These are phyloP conservation scores for Potamarius usumacintae DNA, from an alignment of 2,113 vertebrate genomes.

Conservation along the genomic window DNA sequence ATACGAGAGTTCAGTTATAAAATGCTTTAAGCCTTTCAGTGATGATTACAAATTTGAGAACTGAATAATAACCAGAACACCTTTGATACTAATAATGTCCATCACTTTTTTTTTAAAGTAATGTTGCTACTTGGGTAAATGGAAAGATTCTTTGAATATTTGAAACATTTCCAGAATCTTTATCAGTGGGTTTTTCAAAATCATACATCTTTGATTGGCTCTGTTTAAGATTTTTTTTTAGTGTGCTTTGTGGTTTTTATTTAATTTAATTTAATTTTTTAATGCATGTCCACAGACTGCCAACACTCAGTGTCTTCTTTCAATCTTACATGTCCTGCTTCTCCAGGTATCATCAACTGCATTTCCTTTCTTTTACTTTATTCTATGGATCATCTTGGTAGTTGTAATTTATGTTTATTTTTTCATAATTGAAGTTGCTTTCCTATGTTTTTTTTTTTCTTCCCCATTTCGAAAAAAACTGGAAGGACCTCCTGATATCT, in stretches of 20 bases:
- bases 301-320: constrained; percentile 78
- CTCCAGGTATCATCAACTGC: constrained; percentile 67
- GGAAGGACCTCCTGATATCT: constrained; percentile 72
- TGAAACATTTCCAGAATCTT: background rate
- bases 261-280: constrained; percentile 17
- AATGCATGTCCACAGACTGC: constrained; percentile 60
- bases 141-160: background rate
- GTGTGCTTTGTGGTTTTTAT: constrained; percentile 33
- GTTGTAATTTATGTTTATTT: background rate
- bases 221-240: background rate
- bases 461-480: constrained; percentile 64
- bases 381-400: constrained; percentile 9
- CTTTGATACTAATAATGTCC: background rate
- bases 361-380: constrained; percentile 31
- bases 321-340: constrained; percentile 67
- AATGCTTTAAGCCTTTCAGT: background rate
- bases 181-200: background rate
- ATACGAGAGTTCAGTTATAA: background rate
- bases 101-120: background rate
- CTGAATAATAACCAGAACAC: background rate
- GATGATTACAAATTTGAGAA: background rate
- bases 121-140: background rate
- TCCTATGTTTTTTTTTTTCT: background rate
- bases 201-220: background rate
- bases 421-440: background rate